Base-by-base conservation (phyloP, 2,797 vertebrate genomes). In the Leptoclinus maculatus region DNA sequence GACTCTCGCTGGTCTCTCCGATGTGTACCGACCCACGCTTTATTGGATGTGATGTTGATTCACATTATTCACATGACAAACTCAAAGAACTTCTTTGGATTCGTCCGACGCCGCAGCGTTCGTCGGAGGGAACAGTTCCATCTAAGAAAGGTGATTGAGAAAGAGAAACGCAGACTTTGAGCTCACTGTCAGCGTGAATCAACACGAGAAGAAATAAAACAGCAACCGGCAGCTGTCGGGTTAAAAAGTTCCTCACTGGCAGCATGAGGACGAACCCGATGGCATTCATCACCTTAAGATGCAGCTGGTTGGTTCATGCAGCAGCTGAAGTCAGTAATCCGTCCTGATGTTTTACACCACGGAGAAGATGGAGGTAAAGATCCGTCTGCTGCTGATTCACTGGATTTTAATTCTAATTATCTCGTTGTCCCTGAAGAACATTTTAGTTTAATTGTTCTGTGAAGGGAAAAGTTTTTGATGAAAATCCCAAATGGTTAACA, bases 391-490 rank as follows among this genome's bases (percentile, higher is more conserved):
- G n/a, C 29, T 8, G 27, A 53, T 43, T 45, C 13, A 12, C 14
- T 6, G 41, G 41, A 43, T 43, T 43, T 16, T 1, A 17, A 5
- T 47, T 36, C 17, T 14, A 43, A 43, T 14, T 27, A 57, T 7
- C 7, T 17, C n/a, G 0, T 38, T 4, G 5, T 69, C 51, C 65
- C 45, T 66, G 71, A 66, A 54, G 45, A 27, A 9, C 1, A 6
- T 47, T 60, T 72, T 4, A 60, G n/a, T 23, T 23, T 23, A 64
- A 74, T 23, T 59, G 36, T 73, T 29, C 45, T 59, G 27, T 23
- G 51, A 21, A 39, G 65, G 64, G 65, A 72, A 58, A 27, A 7
- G 10, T 43, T 79, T 41, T 59, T 23, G 64, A 41, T 54, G 29
- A 57, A 68, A 76, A 68, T 7, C 36, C 21, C 4, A 27, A 57